Evolutionary conservation across 1,140 invertebrate species (phyloP), one percentile per base, ranked within the genome.

Genomic region (Forficula auricularia): DNA sequence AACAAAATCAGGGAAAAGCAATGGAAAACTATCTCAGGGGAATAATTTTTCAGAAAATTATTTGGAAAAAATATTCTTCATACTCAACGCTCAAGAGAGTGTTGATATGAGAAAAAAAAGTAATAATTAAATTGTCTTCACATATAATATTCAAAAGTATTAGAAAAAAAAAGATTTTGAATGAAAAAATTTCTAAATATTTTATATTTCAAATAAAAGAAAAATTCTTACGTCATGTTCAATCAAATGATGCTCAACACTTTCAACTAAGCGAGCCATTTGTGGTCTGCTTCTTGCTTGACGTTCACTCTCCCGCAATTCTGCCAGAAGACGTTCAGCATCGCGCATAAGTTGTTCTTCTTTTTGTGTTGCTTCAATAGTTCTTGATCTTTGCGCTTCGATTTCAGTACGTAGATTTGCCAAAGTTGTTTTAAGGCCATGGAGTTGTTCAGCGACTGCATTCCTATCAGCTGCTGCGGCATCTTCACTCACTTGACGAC

Each of bases 401-500:
- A 92, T 84, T 0, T 75, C 74, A 54, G 81, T 71, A 57, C 82
- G 71, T 0, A 94, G 58, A 40, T 73, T 73, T 36, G 83, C 72
- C 0, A 92, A 57, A 47, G 89, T 79, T 56, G 84, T 81, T 60
- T 90, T 91, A 2, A 92, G 51, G 0, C 77, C 77, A 53, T 91
- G 85, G 12, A 92, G 52, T 50, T 91, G 77, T 54, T 89, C 81
- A 7, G 82, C 88, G 2, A 92, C 78, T 50, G 77, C 77, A 54
- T 91, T 89, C 46, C 80, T 72, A 54, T 92, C 87, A 13, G 79
- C 77, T 0, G 78, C 75, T 9, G 82, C 79, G 30, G 86, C 83
- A 62, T 94, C 89, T 1, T 77, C 74, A 7, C 82, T 82, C 18
- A 95, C 90, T 57, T 87, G 82, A 55, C 87, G 82, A 1, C 86